Evolutionary conservation across 1,140 invertebrate genomes (phyloP).

Genomic region (Cydia pomonella): DNA sequence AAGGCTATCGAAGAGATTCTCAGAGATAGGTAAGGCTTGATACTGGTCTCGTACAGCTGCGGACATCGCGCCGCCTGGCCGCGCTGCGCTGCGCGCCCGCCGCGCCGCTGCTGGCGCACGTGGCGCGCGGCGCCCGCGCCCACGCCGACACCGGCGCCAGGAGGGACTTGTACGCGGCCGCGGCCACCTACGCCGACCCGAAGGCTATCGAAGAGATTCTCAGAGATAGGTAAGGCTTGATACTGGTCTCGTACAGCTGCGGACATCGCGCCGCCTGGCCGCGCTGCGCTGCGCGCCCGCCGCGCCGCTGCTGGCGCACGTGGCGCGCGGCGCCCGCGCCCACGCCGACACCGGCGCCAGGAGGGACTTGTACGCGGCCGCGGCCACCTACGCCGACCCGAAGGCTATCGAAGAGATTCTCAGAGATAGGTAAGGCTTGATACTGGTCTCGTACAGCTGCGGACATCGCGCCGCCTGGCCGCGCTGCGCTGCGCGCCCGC

Average conservation of each 20-base stretch:
- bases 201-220: constrained; percentile 48
- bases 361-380: constrained; percentile 50
- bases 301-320: constrained; percentile 49
- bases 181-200: constrained; percentile 39
- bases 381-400: constrained; percentile 39
- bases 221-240: constrained; percentile 44
- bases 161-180: constrained; percentile 50
- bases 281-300: constrained; percentile 50
- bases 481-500: not conserved
- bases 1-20: too few species aligned
- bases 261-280: constrained; percentile 52
- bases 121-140: constrained; percentile 43
- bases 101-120: constrained; percentile 49
- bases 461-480: constrained; percentile 19
- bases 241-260: too few species aligned
- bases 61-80: constrained; percentile 52
- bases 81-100: constrained; percentile 48
- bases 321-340: constrained; percentile 43
- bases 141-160: constrained; percentile 45
- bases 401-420: constrained; percentile 48
- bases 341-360: constrained; percentile 45
- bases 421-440: constrained; percentile 44
- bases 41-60: too few species aligned
- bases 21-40: too few species aligned
- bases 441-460: too few species aligned